phyloP scores from a whole-genome alignment of 1,140 invertebrate genomes.

The Aplysia californica region DNA sequence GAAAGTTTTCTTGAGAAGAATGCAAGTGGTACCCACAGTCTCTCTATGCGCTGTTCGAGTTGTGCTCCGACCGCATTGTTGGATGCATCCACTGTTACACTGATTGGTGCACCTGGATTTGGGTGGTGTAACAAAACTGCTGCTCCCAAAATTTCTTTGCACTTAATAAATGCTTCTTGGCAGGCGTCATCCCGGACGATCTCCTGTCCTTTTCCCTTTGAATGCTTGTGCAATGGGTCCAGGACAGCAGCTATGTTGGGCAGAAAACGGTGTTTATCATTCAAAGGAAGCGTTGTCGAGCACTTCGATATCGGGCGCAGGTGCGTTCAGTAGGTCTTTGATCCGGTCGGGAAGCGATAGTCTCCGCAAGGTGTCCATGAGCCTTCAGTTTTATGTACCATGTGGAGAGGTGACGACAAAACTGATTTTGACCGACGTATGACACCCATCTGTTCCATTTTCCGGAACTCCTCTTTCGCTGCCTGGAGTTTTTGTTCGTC shows the following conservation, averaged over 20 bases:
- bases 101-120: background rate
- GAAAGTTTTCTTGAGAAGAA: background rate
- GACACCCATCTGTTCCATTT: background rate
- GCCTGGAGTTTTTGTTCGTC: background rate
- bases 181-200: background rate
- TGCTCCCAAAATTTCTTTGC: background rate
- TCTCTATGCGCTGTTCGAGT: background rate
- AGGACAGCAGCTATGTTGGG: slow-evolving; percentile 10
- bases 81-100: background rate
- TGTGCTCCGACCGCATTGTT: background rate
- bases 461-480: background rate
- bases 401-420: background rate
- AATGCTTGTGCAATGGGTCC: slow-evolving; percentile 8
- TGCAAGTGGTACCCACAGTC: background rate
- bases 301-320: slow-evolving; percentile 4
- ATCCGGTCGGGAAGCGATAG: background rate
- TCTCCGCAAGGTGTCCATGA: background rate
- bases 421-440: background rate
- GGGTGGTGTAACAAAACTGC: background rate
- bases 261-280: slow-evolving; percentile 28
- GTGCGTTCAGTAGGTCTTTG: background rate
- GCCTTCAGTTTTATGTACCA: background rate
- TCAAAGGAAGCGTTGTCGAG: slow-evolving; percentile 3
- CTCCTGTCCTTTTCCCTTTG: background rate
- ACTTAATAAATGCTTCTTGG: background rate